These are phyloP conservation scores for Nasalis larvatus DNA, from an alignment of 2,113 vertebrate species.

Conservation along the genomic window DNA sequence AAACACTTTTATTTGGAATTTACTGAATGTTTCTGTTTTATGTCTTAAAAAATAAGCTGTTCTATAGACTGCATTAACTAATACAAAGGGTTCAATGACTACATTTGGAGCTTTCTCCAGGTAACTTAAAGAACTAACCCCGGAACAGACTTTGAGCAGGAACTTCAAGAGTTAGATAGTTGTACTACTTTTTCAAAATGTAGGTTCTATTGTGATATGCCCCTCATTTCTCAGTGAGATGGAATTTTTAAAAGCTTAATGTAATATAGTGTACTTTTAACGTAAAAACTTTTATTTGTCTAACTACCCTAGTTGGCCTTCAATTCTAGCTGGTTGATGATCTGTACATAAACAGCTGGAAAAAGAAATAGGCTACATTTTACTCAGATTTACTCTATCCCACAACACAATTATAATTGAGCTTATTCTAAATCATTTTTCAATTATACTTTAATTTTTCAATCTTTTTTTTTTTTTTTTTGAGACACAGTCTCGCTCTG, in stretches of 20 bases:
- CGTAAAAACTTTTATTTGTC: constrained; percentile 1
- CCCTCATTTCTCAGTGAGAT: background rate
- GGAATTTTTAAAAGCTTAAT: background rate
- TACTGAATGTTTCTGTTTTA: background rate
- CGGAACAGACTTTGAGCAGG: background rate
- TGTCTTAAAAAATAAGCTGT: background rate
- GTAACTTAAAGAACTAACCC: background rate
- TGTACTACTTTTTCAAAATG: constrained; percentile 24
- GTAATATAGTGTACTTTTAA: background rate
- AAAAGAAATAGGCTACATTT: background rate
- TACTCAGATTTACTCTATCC: constrained; percentile 35
- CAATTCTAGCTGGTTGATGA: background rate
- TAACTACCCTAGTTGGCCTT: background rate
- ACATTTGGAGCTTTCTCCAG: background rate
- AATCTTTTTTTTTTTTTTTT: no score
- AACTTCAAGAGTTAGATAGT: background rate
- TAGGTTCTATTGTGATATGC: background rate
- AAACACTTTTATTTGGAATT: background rate
- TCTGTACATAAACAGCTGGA: background rate
- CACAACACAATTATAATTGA: constrained; percentile 28
- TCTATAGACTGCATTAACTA: background rate
- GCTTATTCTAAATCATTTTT: constrained; percentile 48
- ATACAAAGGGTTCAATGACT: background rate
- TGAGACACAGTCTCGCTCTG: no score
- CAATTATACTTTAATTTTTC: constrained; percentile 7